These are phyloP conservation scores for Hydra vulgaris DNA, from an alignment of 30 jellyfish, hydroid and myxozoan genomes.

Conservation along the genomic window DNA sequence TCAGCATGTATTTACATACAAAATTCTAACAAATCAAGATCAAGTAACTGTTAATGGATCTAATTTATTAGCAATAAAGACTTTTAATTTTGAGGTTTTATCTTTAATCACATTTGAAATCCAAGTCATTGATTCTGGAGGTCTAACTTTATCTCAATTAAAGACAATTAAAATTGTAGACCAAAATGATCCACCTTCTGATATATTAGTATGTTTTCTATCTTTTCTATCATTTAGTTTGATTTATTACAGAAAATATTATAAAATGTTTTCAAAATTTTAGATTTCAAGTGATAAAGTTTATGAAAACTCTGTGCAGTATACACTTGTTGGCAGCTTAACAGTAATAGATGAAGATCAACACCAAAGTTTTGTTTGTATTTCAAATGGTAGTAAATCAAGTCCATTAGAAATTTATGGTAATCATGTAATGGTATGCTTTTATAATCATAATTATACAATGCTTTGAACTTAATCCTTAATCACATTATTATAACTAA, in stretches of 20 bases:
- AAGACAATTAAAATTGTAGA: slow-evolving; percentile 33
- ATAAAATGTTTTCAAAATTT: not conserved
- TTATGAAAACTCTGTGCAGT: slow-evolving; percentile 59
- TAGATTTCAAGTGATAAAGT: slow-evolving; percentile 49
- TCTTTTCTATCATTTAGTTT: not conserved
- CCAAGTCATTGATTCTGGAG: slow-evolving; percentile 58
- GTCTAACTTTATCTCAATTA: slow-evolving; percentile 26
- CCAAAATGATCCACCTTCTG: slow-evolving; percentile 59
- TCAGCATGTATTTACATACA: slow-evolving; percentile 46
- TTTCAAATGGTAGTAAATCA: slow-evolving; percentile 27
- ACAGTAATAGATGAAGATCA: slow-evolving; percentile 43
- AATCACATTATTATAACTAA: too few relatives aligned
- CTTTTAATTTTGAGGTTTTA: slow-evolving; percentile 50
- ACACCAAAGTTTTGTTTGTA: slow-evolving; percentile 31
- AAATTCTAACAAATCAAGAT: slow-evolving; percentile 30
- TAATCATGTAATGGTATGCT: slow-evolving; percentile 32
- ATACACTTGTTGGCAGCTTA: slow-evolving; percentile 45
- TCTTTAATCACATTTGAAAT: slow-evolving; percentile 25
- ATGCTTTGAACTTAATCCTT: too few relatives aligned
- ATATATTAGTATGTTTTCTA: slow-evolving; percentile 16
- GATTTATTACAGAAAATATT: not conserved
- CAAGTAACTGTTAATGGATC: slow-evolving; percentile 1
- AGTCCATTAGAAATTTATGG: slow-evolving; percentile 39
- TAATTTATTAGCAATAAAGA: not conserved
- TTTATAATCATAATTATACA: not conserved